Percentiles rank a stretch among this genome's conserved stretches.
Conservation (phyloP, 2,888 invertebrate genomes). For the Tetheella fluctuosa region DNA sequence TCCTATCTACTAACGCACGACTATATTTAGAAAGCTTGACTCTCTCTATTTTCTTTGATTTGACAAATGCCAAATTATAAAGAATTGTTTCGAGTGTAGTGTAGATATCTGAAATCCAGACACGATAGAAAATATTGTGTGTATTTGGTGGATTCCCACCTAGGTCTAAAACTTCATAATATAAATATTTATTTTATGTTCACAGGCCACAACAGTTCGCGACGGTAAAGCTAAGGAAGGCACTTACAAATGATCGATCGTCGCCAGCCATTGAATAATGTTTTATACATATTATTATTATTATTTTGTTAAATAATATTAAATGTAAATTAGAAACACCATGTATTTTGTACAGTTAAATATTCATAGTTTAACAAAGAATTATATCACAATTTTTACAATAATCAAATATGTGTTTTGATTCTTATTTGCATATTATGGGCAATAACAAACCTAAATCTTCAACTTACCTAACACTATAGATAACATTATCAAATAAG, state of each 20-base stretch:
- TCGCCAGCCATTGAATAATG: conserved; percentile 88
- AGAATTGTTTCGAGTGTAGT: no score
- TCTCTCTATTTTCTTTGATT: no score
- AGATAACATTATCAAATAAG: no score
- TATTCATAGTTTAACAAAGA: conserved; percentile 84
- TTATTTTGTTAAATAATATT: conserved; percentile 80
- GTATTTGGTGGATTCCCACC: no score
- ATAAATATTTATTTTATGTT: conserved; percentile 47
- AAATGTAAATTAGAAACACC: conserved; percentile 81
- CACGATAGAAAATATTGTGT: no score
- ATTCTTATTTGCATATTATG: not conserved
- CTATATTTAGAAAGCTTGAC: no score
- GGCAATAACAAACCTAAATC: no score
- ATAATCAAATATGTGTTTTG: conserved; percentile 65
- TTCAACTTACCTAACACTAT: no score
- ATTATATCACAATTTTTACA: conserved; percentile 83
- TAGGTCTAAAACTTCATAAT: no score
- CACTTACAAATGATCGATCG: conserved; percentile 93
- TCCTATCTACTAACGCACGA: no score
- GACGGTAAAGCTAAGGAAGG: conserved; percentile 94
- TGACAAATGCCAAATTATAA: no score
- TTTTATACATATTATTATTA: conserved; percentile 57
- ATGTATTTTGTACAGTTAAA: conserved; percentile 84
- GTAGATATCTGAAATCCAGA: no score
- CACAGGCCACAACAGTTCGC: conserved; percentile 93